Evolutionary conservation across 2,113 vertebrate genomes (phyloP), one percentile per base, ranked within the genome.

Genomic region (Trematomus loennbergii): DNA sequence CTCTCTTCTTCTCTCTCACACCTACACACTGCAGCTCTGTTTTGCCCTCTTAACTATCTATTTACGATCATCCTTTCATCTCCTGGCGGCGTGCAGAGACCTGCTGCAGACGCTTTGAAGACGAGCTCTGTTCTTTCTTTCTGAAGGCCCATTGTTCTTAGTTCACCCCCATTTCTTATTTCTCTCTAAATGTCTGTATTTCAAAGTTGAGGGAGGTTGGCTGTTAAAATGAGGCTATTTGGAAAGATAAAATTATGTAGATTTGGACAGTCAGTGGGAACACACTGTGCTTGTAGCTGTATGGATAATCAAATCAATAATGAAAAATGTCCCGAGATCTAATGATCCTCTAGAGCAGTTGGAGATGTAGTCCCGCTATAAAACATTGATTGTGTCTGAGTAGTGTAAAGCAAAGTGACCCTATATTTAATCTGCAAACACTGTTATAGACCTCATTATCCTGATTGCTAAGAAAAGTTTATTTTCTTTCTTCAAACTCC

Each of bases 291-390:
- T 72, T 66, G 57, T 68, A 63, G 22, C 61, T 85, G 77, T 72
- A 78, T 73, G 53, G 5, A 72, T 78, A 74, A 83, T 84, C 18
- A 64, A 79, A 85, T 89, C 78, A 68, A 77, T 88, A 85, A 79
- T 76, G 46, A 68, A 77, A 86, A 85, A 79, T 76, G 46, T 71
- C 55, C 40, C 5, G 16, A 67, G 53, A 59, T 74, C 45, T 75
- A 81, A 49, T 72, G 58, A 74, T 69, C 45, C 43, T 52, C 29
- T 49, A 62, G 60, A 77, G 58, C 49, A 57, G 18, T 25, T 3
- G 15, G 5, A n/a, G 57, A 62, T 49, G 29, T 65, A 20, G 53
- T 60, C 48, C 70, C 40, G 16, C 63, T 67, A 22, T 77, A 36
- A 48, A 52, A 48, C 43, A 62, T n/a, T 29, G 33, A 63, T 72